phyloP scores from a whole-genome alignment of 2,888 invertebrate genomes.

The Amphipyra berbera region DNA sequence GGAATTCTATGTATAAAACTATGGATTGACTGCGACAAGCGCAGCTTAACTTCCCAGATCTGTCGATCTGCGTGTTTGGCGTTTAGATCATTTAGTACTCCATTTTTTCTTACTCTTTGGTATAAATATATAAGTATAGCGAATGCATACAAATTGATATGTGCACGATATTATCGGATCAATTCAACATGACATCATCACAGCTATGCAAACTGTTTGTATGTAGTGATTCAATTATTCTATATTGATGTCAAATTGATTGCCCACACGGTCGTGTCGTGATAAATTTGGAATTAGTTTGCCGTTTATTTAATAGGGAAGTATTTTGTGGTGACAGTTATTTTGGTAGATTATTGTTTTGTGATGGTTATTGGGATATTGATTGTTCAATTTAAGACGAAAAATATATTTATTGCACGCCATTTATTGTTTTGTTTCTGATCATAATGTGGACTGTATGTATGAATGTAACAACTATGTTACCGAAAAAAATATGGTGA shows the following conservation, averaged over 20 bases:
- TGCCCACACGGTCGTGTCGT: slow-evolving; percentile 51
- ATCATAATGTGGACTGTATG: too few relatives aligned
- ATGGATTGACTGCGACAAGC: too few relatives aligned
- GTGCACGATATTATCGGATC: slow-evolving; percentile 72
- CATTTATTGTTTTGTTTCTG: too few relatives aligned
- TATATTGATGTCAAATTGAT: slow-evolving; percentile 82
- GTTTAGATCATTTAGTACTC: not conserved
- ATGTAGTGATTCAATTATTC: slow-evolving; percentile 79
- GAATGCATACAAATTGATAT: slow-evolving; percentile 77
- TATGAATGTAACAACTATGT: too few relatives aligned
- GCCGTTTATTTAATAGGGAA: slow-evolving; percentile 35
- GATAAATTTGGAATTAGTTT: slow-evolving; percentile 54
- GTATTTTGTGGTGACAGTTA: slow-evolving; percentile 27
- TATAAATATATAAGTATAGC: too few relatives aligned
- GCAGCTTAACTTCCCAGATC: too few relatives aligned
- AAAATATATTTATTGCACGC: not conserved
- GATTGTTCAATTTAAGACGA: not conserved
- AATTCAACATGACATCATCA: slow-evolving; percentile 65
- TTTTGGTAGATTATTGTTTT: slow-evolving; percentile 4
- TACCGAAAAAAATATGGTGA: too few relatives aligned
- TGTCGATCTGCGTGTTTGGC: too few relatives aligned
- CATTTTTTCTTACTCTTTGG: slow-evolving; percentile 9
- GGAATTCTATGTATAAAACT: too few relatives aligned
- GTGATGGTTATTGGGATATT: not conserved
- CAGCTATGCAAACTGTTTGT: slow-evolving; percentile 59